A percentile compares a stretch with the other conserved stretches of the same genome.
These are phyloP conservation scores for Myzus persicae DNA, from an alignment of 1,140 invertebrate genomes.

Conservation along the genomic window DNA sequence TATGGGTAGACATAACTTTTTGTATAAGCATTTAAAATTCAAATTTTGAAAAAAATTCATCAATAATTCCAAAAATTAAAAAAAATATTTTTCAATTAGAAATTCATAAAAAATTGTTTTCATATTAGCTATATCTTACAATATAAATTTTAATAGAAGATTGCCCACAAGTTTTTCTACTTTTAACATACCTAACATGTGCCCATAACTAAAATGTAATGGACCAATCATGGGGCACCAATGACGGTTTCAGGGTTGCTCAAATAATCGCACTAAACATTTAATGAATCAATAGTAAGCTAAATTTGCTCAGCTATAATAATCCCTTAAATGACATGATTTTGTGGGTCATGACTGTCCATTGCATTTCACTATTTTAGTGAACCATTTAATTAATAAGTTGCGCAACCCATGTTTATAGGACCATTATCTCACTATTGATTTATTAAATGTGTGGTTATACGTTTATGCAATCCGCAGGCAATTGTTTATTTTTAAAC, in stretches of 20 bases:
- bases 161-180: no score
- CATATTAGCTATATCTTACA: no score
- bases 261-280: background rate
- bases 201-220: background rate
- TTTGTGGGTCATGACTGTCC: background rate
- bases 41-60: no score
- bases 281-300: background rate
- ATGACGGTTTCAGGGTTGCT: background rate
- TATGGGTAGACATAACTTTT: no score
- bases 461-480: background rate
- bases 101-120: no score
- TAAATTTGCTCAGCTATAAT: background rate
- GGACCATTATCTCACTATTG: background rate
- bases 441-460: background rate
- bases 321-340: background rate
- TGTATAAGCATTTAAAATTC: no score
- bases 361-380: background rate
- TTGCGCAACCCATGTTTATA: background rate
- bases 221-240: background rate
- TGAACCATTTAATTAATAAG: background rate
- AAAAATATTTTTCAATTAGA: no score
- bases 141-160: no score
- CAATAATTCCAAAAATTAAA: no score
- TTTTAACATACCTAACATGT: no score
- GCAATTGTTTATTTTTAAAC: background rate